These are phyloP conservation scores for Enoplosus armatus DNA, from an alignment of 2,797 vertebrate genomes.

Conservation along the genomic window DNA sequence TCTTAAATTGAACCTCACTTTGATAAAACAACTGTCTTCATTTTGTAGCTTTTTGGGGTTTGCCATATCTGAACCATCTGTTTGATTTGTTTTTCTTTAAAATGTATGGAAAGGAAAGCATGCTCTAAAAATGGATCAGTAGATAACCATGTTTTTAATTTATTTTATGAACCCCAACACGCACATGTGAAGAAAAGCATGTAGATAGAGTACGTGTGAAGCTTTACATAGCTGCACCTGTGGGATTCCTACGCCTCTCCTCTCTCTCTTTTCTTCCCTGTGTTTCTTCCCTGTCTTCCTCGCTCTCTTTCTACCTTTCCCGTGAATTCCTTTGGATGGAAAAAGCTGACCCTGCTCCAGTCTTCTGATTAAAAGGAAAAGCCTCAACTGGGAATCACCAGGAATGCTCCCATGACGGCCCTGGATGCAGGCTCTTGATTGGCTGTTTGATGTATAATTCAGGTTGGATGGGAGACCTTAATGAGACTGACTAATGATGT, in stretches of 20 bases:
- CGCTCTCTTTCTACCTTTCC: conserved; percentile 27
- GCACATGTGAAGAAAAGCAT: not conserved
- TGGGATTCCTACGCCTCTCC: conserved; percentile 32
- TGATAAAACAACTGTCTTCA: no score
- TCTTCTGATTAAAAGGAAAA: conserved; percentile 77
- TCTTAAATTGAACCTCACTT: no score
- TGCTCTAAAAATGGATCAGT: no score
- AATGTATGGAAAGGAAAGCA: no score
- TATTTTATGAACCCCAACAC: not conserved
- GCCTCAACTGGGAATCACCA: conserved; percentile 65
- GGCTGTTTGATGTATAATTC: conserved; percentile 84
- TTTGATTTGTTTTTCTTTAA: no score
- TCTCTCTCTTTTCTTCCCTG: not conserved
- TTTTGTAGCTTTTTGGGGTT: no score
- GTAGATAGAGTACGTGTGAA: conserved; percentile 17
- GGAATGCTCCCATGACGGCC: conserved; percentile 69
- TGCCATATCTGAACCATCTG: no score
- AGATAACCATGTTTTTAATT: not conserved
- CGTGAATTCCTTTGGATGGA: conserved; percentile 49
- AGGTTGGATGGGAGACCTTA: conserved; percentile 73
- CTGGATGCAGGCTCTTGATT: conserved; percentile 71
- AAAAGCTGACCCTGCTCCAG: conserved; percentile 64
- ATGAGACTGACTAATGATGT: conserved; percentile 80
- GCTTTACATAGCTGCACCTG: conserved; percentile 26
- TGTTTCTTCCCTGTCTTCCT: conserved; percentile 7